Base-by-base conservation (phyloP, 2,797 vertebrate species). In the Paratrypauchen microcephalus region DNA sequence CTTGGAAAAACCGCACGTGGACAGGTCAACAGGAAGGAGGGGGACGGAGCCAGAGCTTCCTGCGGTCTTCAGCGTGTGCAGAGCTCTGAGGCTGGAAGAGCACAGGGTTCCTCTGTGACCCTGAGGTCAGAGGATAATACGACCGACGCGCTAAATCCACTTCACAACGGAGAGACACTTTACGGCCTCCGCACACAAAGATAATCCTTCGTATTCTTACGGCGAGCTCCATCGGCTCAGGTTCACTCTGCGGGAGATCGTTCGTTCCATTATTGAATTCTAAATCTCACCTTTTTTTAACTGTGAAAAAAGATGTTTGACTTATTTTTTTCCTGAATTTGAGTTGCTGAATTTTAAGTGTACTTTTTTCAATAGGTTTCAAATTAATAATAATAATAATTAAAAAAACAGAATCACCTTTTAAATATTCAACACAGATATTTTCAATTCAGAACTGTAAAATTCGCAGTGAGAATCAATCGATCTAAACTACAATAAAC, bases 131-230 rank as follows among this genome's bases (percentile, higher is more conserved):
- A 76, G 76, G 56, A 19, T 47, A 58, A 58, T 28, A 26, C 56
- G 28, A 69, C 19, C 76, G 8, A 23, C 30, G 63, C 32, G 59
- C 18, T 72, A 78, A 79, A 76, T 68, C 73, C 66, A 68, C 59
- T 41, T 68, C 71, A 19, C 69, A 71, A 73, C 61, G 47, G 47
- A 73, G 57, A 73, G 64, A 71, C 70, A 52, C 54, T 69, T 45
- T 68, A 54, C 8, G 32, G 32, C 0, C 32, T 32, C 62, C 7
- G 16, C 60, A 66, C 41, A 32, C 50, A 18, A 32, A 12, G n/a
- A 21, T 83, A 81, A 83, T 83, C 77, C 82, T 82, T 80, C 59
- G 13, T 11, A 19, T 32, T 28, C 26, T 32, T 12, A 7, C 57
- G 19, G 26, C 15, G 6, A 1, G 26, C 57, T 16, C 26, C 3